phyloP scores from a whole-genome alignment of 2,113 vertebrate genomes.

The Thamnaconus septentrionalis region DNA sequence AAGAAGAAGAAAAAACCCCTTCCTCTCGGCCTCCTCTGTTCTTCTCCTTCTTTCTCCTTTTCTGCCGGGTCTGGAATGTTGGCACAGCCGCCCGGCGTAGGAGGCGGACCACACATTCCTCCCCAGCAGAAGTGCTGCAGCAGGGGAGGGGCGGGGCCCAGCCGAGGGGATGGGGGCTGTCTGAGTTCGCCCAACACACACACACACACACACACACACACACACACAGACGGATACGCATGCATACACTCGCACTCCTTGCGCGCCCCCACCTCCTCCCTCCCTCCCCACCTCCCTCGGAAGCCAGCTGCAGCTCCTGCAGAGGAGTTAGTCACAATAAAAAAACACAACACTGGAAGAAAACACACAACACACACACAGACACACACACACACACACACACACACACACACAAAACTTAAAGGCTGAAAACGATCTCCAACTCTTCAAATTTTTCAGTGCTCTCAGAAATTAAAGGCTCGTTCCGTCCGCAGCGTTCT shows the following conservation, averaged over 20 bases:
- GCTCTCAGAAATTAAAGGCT: too few species aligned
- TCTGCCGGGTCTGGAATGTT: constrained; percentile 70
- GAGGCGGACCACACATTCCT: constrained; percentile 82
- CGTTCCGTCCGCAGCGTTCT: too few species aligned
- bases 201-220: constrained; percentile 26
- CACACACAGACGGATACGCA: background rate
- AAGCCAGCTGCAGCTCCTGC: constrained; percentile 68
- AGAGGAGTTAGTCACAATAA: constrained; percentile 60
- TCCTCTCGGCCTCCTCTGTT: constrained; percentile 32
- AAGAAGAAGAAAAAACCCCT: too few species aligned
- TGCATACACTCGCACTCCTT: constrained; percentile 10
- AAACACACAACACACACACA: constrained; percentile 8
- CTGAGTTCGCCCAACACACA: constrained; percentile 60
- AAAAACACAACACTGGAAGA: constrained; percentile 40
- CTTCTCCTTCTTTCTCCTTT: constrained; percentile 37
- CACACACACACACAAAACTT: too few species aligned
- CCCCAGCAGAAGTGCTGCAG: constrained; percentile 74
- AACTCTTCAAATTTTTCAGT: too few species aligned
- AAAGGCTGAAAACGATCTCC: too few species aligned
- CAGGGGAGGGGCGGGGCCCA: constrained; percentile 15
- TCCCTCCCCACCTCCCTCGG: constrained; percentile 47
- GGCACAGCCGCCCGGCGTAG: constrained; percentile 67
- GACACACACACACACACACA: too few species aligned
- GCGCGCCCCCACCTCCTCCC: constrained; percentile 17
- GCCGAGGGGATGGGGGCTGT: constrained; percentile 19